phyloP scores from a whole-genome alignment of 2,888 invertebrate species.

The Pseudeuparius sepicola region DNA sequence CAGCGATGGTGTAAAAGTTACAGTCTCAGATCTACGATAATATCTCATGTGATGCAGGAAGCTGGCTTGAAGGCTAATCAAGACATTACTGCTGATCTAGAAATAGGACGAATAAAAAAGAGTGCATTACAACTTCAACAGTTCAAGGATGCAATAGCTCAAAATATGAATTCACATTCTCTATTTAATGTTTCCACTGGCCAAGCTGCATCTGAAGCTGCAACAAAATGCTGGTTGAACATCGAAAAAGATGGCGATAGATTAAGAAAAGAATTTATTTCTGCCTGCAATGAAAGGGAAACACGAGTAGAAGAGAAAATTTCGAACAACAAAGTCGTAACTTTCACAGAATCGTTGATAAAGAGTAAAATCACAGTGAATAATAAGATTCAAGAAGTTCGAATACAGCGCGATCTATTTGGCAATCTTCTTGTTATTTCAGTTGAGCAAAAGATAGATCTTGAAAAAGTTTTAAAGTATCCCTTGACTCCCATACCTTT shows the following conservation, averaged over 20 bases:
- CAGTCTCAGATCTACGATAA: slow-evolving; percentile 23
- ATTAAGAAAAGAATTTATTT: slow-evolving; percentile 23
- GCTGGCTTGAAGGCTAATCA: slow-evolving; percentile 23
- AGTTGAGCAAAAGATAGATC: background rate
- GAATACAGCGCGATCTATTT: slow-evolving; percentile 8
- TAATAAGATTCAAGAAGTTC: slow-evolving; percentile 25
- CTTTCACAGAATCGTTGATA: slow-evolving; percentile 21
- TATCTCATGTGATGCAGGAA: slow-evolving; percentile 22
- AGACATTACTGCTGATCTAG: slow-evolving; percentile 27
- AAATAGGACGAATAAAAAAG: slow-evolving; percentile 20
- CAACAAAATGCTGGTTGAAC: slow-evolving; percentile 22
- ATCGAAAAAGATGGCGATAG: slow-evolving; percentile 22
- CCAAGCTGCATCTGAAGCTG: slow-evolving; percentile 21
- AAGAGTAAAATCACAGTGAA: slow-evolving; percentile 21
- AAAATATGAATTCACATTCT: slow-evolving; percentile 22
- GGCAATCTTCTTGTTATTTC: slow-evolving; percentile 2
- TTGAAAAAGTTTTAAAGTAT: slow-evolving; percentile 4
- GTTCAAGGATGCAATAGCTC: slow-evolving; percentile 18
- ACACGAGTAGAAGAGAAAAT: slow-evolving; percentile 24
- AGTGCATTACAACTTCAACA: slow-evolving; percentile 18
- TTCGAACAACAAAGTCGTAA: slow-evolving; percentile 22
- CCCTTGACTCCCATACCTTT: slow-evolving; percentile 2
- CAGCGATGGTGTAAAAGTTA: slow-evolving; percentile 28
- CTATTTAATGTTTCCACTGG: slow-evolving; percentile 26
- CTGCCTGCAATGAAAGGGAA: slow-evolving; percentile 22